A percentile compares a stretch with the other conserved stretches of the same genome.
Evolutionary conservation across 1,140 invertebrate species (phyloP).

Genomic region (Luehdorfia chinensis): DNA sequence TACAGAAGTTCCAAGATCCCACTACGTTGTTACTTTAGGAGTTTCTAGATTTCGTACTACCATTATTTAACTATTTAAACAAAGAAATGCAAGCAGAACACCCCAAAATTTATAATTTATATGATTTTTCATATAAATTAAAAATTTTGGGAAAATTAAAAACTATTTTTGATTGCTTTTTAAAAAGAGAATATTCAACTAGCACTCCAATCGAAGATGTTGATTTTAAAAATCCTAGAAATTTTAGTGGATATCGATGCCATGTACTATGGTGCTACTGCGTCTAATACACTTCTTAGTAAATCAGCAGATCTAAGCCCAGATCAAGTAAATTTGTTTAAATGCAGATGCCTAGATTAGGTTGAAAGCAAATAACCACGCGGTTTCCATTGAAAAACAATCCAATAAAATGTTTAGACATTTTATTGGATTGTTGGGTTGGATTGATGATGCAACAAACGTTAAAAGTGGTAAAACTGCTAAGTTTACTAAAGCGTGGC

Average conservation of each 20-base stretch:
- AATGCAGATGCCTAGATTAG: constrained; percentile 8
- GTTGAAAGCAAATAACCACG: constrained; percentile 20
- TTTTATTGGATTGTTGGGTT: too few relatives aligned
- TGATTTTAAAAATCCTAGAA: constrained; percentile 21
- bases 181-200: too few relatives aligned
- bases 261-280: constrained; percentile 15
- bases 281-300: constrained; percentile 1
- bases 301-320: too few relatives aligned
- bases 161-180: too few relatives aligned
- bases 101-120: constrained; percentile 24
- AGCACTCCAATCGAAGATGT: constrained; percentile 20
- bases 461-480: constrained; percentile 16
- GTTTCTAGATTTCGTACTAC: constrained; percentile 32
- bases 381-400: constrained; percentile 21
- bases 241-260: constrained; percentile 18
- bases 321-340: constrained; percentile 21
- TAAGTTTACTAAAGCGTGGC: constrained; percentile 19
- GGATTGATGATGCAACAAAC: constrained; percentile 19
- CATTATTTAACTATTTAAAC: constrained; percentile 30
- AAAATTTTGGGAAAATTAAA: too few relatives aligned
- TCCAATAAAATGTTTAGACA: constrained; percentile 20
- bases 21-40: constrained; percentile 25
- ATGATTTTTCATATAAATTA: too few relatives aligned
- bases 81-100: too few relatives aligned
- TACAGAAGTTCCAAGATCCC: too few relatives aligned